Conservation (phyloP, 2,113 vertebrate genomes). For the Neofelis nebulosa region DNA sequence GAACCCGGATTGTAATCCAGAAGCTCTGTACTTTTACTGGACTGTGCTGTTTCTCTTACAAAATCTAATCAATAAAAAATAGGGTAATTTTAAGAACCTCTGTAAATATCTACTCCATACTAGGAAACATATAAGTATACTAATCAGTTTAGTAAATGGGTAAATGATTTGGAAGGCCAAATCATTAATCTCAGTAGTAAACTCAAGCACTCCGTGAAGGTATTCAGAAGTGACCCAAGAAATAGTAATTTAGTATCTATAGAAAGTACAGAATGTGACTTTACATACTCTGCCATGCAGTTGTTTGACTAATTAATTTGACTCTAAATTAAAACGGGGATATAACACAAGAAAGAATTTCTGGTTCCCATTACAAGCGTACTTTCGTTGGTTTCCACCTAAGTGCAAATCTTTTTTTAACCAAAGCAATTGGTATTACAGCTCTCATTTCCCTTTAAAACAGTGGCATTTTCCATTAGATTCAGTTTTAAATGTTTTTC, state of each 20-base stretch:
- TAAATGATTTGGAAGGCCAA: background rate
- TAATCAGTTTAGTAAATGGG: background rate
- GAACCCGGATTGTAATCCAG: background rate
- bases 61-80: background rate
- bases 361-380: slow-evolving; percentile 34
- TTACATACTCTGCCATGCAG: background rate
- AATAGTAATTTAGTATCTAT: background rate
- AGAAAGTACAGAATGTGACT: slow-evolving; percentile 33
- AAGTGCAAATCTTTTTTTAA: background rate
- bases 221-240: background rate
- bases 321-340: background rate
- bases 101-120: background rate
- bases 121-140: background rate
- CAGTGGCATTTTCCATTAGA: background rate
- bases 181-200: background rate
- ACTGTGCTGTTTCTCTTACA: background rate
- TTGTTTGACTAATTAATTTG: slow-evolving; percentile 49
- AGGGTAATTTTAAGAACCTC: background rate
- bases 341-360: slow-evolving; percentile 25
- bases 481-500: slow-evolving; percentile 43
- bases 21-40: background rate
- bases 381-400: background rate
- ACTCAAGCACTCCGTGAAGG: background rate
- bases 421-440: background rate
- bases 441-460: background rate